Base-by-base conservation (phyloP, 2,113 vertebrate genomes). In the Antennarius striatus region DNA sequence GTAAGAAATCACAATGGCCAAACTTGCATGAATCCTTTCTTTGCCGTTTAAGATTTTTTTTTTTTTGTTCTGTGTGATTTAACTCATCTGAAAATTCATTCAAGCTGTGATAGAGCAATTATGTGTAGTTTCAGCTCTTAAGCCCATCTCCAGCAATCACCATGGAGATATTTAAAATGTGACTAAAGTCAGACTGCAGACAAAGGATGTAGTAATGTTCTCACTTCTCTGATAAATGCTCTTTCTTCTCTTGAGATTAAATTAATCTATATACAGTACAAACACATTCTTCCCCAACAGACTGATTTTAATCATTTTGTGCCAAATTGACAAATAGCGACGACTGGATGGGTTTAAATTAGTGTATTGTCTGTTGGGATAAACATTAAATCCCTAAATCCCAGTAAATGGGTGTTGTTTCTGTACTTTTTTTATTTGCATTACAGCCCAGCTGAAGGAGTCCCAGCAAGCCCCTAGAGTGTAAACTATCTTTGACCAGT, bases 91-190 rank as follows among this genome's bases (percentile, higher is more conserved):
- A 83, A 75, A 87, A 83, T 75, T 79, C 86, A 69, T 79, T 88
- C 81, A 75, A 56, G 79, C 81, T 47, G 83, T 89, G 87, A 83
- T 57, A 22, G 75, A 87, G 80, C 90, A 90, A 90, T 93, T 92
- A 90, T 88, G 82, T 83, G 87, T 83, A 90, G 90, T 91, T 92
- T 91, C 75, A 91, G 82, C 89, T 89, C 84, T 86, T 71, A 56
- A 84, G 82, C 76, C 86, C 86, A 89, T 91, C 89, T 91, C 83
- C 72, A 82, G 82, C 71, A 85, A 91, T 93, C 89, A 89, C 90
- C 88, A 91, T 92, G 88, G 89, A 72, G 70, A 91, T 92, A 85
- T 90, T 91, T 91, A 82, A 91, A 87, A 91, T 80, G 81, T 86
- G 77, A 71, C 82, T 83, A 71, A 82, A 89, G 77, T 82, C 71